Evolutionary conservation across 2,113 vertebrate species (phyloP).

Genomic region (Ranitomeya variabilis): DNA sequence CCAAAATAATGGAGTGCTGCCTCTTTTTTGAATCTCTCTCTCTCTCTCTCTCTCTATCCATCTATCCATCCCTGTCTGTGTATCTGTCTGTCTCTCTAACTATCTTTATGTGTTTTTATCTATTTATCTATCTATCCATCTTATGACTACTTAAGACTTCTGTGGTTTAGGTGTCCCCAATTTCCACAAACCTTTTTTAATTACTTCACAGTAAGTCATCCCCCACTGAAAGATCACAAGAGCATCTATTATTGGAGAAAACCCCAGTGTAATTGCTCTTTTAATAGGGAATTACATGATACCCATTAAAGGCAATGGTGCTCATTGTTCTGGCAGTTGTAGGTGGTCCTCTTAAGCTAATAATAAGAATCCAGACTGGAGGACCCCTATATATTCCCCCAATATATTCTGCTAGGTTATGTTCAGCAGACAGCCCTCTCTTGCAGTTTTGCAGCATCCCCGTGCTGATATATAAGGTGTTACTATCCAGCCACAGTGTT

Average conservation of each 20-base stretch:
- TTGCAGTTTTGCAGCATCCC: neutral
- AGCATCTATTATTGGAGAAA: neutral
- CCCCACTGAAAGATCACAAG: neutral
- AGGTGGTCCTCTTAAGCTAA: neutral
- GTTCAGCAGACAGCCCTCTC: neutral
- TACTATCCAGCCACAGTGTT: neutral
- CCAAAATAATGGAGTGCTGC: no score
- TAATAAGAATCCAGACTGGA: neutral
- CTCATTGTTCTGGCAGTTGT: neutral
- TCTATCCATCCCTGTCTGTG: no score
- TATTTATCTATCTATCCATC: neutral
- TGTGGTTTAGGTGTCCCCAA: neutral
- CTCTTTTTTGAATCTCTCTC: no score
- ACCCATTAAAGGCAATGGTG: neutral
- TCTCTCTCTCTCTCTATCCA: no score
- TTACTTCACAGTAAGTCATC: neutral
- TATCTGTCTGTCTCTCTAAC: no score
- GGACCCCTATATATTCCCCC: neutral
- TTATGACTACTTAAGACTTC: neutral
- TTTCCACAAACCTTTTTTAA: neutral
- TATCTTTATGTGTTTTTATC: neutral
- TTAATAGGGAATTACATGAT: neutral
- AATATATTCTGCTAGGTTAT: neutral
- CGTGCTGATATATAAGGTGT: neutral
- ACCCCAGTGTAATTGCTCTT: neutral